These are phyloP conservation scores for Euclidia mi DNA, from an alignment of 2,888 invertebrate genomes.

Conservation along the genomic window DNA sequence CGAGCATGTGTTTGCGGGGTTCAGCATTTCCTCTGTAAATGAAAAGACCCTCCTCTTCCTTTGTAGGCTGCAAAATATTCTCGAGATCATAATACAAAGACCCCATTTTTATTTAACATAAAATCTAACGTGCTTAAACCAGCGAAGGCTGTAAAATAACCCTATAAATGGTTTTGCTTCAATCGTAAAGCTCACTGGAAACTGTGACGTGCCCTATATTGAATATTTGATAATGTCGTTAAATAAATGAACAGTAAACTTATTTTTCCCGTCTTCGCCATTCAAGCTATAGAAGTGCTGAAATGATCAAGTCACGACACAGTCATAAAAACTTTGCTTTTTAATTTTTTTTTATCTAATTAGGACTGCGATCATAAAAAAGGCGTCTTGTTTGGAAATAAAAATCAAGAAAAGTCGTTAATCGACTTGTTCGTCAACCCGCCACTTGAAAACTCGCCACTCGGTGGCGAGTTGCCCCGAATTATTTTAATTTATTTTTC, in stretches of 20 bases:
- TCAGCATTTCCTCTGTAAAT: too few species aligned
- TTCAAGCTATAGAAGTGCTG: constrained; percentile 9
- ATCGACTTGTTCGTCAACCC: too few species aligned
- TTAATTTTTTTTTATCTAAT: too few species aligned
- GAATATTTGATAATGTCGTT: constrained; percentile 36
- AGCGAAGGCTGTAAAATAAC: constrained; percentile 22
- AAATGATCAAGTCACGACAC: background rate
- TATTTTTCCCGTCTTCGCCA: constrained; percentile 8
- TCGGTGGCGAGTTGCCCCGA: too few species aligned
- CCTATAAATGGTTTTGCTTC: constrained; percentile 31
- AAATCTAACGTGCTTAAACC: constrained; percentile 26
- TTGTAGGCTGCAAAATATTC: constrained; percentile 26
- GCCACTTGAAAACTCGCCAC: too few species aligned
- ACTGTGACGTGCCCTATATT: constrained; percentile 28
- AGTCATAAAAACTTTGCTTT: too few species aligned
- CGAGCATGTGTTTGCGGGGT: constrained; percentile 27
- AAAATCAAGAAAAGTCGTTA: too few species aligned
- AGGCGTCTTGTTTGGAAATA: background rate
- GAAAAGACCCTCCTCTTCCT: constrained; percentile 11
- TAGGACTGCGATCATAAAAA: background rate
- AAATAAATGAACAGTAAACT: constrained; percentile 7
- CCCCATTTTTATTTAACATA: constrained; percentile 26
- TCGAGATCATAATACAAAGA: constrained; percentile 31
- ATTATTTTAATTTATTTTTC: too few species aligned
- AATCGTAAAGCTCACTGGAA: constrained; percentile 25